Conservation (phyloP, 2,113 vertebrate species). For the Nematolebias whitei region DNA sequence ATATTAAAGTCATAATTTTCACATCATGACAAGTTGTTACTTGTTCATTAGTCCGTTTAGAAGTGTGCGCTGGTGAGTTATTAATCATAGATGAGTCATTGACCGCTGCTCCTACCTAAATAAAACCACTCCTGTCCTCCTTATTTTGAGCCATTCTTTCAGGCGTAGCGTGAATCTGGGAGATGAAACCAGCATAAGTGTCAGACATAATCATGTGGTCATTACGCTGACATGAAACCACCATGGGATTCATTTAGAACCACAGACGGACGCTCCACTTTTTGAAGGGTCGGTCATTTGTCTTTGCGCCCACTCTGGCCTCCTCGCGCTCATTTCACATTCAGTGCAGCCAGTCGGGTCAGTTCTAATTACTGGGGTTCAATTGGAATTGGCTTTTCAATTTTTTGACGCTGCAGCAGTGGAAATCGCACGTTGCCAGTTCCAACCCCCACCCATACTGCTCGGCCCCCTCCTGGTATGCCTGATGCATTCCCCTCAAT, state of each 20-base stretch:
- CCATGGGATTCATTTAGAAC: slow-evolving; percentile 9
- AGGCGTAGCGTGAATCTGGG: not conserved
- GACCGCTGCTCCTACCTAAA: not conserved
- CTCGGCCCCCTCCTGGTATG: slow-evolving; percentile 39
- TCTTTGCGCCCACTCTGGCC: slow-evolving; percentile 49
- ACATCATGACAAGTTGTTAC: not conserved
- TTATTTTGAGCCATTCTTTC: not conserved
- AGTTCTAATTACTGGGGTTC: slow-evolving; percentile 77
- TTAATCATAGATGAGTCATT: not conserved
- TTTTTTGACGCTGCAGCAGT: slow-evolving; percentile 69
- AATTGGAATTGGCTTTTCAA: slow-evolving; percentile 82
- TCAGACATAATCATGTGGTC: slow-evolving; percentile 36
- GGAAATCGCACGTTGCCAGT: slow-evolving; percentile 61
- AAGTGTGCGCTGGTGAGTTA: not conserved
- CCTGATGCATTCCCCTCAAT: slow-evolving; percentile 70
- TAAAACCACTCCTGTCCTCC: not conserved
- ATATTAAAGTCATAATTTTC: not conserved
- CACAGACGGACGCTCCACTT: slow-evolving; percentile 12
- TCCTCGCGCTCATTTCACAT: slow-evolving; percentile 63
- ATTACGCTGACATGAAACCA: slow-evolving; percentile 20
- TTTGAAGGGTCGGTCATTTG: slow-evolving; percentile 50
- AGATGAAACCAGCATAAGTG: slow-evolving; percentile 5
- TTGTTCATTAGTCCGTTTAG: not conserved
- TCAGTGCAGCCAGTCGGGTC: slow-evolving; percentile 71
- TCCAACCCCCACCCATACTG: slow-evolving; percentile 21